Base-by-base conservation (phyloP, 1,140 invertebrate species). In the Diabrotica virgifera region DNA sequence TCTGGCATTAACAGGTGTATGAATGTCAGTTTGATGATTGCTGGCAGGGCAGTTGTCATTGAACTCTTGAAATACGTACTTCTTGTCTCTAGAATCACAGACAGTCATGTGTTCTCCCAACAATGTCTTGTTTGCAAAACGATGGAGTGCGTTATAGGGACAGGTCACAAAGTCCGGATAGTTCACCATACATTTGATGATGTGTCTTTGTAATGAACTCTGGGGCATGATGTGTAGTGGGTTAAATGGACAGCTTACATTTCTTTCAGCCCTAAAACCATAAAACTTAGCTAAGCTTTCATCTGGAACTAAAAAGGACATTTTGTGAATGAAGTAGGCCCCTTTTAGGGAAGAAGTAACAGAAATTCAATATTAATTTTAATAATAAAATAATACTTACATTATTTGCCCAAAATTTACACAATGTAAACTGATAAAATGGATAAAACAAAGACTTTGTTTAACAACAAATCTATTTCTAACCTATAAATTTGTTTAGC, bases 111-210 rank as follows among this genome's bases (percentile, higher is more conserved):
- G 70, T 56, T 69, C 51, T 7, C 53, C 57, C n/a, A 72, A 64
- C 14, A 55, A 24, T 11, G 66, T 57, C 12, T 66, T 65, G 55
- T 63, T 66, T 35, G 54, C 40, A 52, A 68, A 71, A 9, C 71
- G 54, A 52, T 72, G 71, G 36, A 70, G 12, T 1, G 73, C 69
- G 58, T 74, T 71, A 53, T 72, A 71, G 0, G 68, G 67, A 52
- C 71, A 72, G 4, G 60, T 58, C 12, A 65, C 56, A 57, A 63
- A 66, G 40, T 65, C 59, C 0, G 71, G 71, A 55, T 74, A 72
- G 36, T 74, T 72, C 5, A 65, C 65, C 69, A 68, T 70, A 36
- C 73, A 72, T 8, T 54, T 63, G 14, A 74, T 65, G 7, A 74
- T 67, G 56, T 74, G 73, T 10, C 61, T 51, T 64, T 74, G 70